phyloP scores from a whole-genome alignment of 2,113 vertebrate genomes.

The Calyptomena viridis region DNA sequence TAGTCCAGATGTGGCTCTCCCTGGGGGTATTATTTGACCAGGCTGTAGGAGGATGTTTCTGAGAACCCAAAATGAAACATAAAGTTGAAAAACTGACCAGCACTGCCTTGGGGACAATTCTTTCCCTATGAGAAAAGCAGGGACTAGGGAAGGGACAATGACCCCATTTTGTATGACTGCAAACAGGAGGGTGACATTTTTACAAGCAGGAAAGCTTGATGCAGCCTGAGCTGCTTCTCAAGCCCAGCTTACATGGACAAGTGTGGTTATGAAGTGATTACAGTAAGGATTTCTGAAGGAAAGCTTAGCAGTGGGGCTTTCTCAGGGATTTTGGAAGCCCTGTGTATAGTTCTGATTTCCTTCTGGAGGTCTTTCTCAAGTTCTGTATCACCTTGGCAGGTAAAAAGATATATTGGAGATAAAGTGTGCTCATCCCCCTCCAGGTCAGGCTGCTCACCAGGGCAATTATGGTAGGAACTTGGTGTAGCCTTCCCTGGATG shows the following conservation, averaged over 20 bases:
- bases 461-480: neutral
- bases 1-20: neutral
- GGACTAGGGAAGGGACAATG: neutral
- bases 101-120: neutral
- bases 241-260: neutral
- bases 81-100: neutral
- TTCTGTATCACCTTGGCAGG: neutral
- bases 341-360: neutral
- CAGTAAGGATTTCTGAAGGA: neutral
- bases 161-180: accelerated
- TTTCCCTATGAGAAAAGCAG: neutral
- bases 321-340: neutral
- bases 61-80: neutral
- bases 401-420: neutral
- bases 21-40: neutral
- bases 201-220: neutral
- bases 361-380: neutral
- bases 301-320: neutral
- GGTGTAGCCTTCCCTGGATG: neutral
- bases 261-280: neutral
- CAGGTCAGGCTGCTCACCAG: neutral
- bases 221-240: neutral
- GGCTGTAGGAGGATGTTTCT: neutral
- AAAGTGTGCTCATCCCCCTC: neutral
- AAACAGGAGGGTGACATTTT: neutral